Base-by-base conservation (phyloP, 2,113 vertebrate genomes). In the Nannospalax galili region DNA sequence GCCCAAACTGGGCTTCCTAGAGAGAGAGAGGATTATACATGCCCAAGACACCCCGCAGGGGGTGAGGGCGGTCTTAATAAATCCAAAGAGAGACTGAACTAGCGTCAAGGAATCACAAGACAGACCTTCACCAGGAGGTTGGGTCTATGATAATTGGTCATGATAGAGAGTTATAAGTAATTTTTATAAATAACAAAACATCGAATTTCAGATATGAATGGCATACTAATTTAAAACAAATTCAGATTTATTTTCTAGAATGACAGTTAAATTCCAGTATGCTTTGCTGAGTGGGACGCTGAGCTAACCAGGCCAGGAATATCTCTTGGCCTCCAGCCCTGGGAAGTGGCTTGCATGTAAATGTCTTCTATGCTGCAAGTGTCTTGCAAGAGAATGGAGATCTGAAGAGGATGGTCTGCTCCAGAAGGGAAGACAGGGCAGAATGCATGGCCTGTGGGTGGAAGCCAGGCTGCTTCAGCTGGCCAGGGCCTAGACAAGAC, bases 221-320 rank as follows among this genome's bases (percentile, higher is more conserved):
- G 32, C 1, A 65, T 35, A 58, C 37, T 74, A 20, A 82, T 48
- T 79, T 81, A 75, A 82, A 86, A 35, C 58, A 91, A 45, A 93
- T n/a, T 90, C 79, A 70, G 26, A 79, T 15, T 87, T 80, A 78
- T 92, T 42, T 78, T 32, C 20, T 58, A 14, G 19, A 64, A 75
- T 78, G 30, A 86, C n/a, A 20, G 17, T 1, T 91, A 28, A 85
- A 79, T 94, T 94, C 78, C 72, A 93, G 8, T 37, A 32, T n/a
- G 24, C 28, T 92, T 81, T 92, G 40, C 48, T 60, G 40, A 81
- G 15, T 67, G 35, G 32, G 48, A 86, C 77, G 90, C 80, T 88
- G n/a, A 42, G 22, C 80, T 92, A 92, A 74, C 32, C n/a, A 81
- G 56, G n/a, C 28, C 62, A 95, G 69, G 67, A 62, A 93, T 95